Base-by-base conservation (phyloP, 2,888 invertebrate genomes). In the Saturnia japonica region DNA sequence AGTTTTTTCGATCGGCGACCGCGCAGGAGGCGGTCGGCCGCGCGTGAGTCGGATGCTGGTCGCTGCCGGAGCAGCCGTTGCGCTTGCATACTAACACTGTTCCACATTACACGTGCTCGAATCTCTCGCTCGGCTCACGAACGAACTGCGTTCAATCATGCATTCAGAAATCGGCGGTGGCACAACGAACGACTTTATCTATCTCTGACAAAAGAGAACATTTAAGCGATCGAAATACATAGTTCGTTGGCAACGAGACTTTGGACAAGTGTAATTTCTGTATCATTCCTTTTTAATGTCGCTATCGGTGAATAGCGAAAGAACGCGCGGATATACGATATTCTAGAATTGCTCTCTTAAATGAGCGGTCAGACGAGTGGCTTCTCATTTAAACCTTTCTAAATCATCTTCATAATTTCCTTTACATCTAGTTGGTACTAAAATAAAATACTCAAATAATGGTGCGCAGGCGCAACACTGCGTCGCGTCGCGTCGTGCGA, bases 1-100 rank as follows among this genome's bases (percentile, higher is more conserved):
- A 94, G 94, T 94, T 95, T 92, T 95, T 94, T 90, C 94, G 94
- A 85, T 91, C 94, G 82, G 93, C 93, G 89, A 92, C 92, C 90
- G 93, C 93, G 90, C 94, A 90, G 90, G 94, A 94, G 91, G 92
- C 91, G 91, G 91, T 88, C 91, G 90, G 88, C 78, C 94, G 91
- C 88, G 91, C 91, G 90, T 94, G 88, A 91, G 91, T 79, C 91
- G 91, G 78, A 87, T 88, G 82, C 88, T 90, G 84, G 85, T 91
- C 87, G 91, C 90, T 82, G 85, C 93, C 82, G 92, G 91, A 80
- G 93, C 94, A 83, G 91, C 93, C 92, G 93, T 91, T 84, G 93
- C 91, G 88, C 89, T 93, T 83, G 89, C 90, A 85, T 90, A 88
- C 88, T 94, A 93, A 88, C 91, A 90, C 91, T 81, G 91, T 93